phyloP scores from a whole-genome alignment of 2,797 vertebrate species.

The Helarctos malayanus region DNA sequence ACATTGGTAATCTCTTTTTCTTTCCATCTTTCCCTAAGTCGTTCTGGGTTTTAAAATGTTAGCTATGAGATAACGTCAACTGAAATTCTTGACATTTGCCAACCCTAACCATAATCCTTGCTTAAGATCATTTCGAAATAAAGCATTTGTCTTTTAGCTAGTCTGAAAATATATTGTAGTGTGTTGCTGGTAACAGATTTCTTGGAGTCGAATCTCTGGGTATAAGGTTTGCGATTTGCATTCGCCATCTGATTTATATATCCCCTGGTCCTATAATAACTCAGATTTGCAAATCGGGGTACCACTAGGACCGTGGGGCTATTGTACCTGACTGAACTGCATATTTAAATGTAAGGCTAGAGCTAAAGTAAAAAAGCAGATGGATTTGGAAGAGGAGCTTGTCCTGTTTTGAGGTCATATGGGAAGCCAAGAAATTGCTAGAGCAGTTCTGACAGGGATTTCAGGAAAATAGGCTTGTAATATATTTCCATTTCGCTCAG shows the following conservation, averaged over 20 bases:
- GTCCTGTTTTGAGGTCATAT: constrained; percentile 68
- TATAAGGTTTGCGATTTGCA: constrained; percentile 37
- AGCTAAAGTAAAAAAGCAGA: constrained; percentile 71
- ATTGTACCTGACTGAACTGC: constrained; percentile 66
- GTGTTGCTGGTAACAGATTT: constrained; percentile 33
- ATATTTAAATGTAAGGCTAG: constrained; percentile 70
- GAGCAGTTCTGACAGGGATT: constrained; percentile 66
- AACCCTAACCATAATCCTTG: background rate
- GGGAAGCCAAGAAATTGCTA: constrained; percentile 78
- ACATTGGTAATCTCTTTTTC: constrained; percentile 24
- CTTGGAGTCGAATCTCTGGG: constrained; percentile 57
- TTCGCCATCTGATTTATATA: constrained; percentile 67
- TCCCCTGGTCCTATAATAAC: constrained; percentile 11
- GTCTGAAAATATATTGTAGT: constrained; percentile 52
- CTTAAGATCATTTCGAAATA: constrained; percentile 50
- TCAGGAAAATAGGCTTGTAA: constrained; percentile 74
- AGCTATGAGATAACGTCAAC: constrained; percentile 47
- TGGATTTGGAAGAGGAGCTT: constrained; percentile 70
- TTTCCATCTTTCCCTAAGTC: background rate
- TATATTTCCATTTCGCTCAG: constrained; percentile 77
- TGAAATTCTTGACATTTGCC: constrained; percentile 65
- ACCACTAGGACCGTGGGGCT: background rate
- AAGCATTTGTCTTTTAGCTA: constrained; percentile 63
- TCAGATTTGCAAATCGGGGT: constrained; percentile 49
- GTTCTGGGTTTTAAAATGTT: constrained; percentile 56